These are phyloP conservation scores for Salmo trutta DNA, from an alignment of 2,797 vertebrate species.

Conservation along the genomic window DNA sequence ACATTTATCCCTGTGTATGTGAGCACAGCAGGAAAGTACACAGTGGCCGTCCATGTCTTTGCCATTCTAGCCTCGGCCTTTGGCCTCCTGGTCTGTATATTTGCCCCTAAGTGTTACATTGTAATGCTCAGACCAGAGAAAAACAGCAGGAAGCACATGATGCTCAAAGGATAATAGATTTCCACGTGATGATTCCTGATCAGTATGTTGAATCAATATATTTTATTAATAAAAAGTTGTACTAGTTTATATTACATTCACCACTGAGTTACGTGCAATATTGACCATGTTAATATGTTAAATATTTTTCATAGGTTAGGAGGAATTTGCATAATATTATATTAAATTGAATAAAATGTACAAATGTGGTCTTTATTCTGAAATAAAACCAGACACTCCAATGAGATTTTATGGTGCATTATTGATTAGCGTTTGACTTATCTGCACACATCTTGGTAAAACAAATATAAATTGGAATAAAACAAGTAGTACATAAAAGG, in stretches of 20 bases:
- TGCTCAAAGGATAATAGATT: constrained; percentile 23
- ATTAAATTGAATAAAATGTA: not conserved
- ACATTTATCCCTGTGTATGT: constrained; percentile 76
- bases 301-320: not conserved
- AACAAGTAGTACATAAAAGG: not conserved
- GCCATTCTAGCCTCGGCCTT: constrained; percentile 73
- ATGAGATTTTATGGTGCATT: not conserved
- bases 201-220: too few species aligned
- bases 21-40: constrained; percentile 75
- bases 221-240: not conserved
- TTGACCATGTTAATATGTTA: not conserved
- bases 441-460: not conserved
- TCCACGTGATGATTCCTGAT: too few species aligned
- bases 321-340: too few species aligned
- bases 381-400: not conserved
- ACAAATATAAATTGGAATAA: not conserved
- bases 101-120: constrained; percentile 74
- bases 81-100: constrained; percentile 74
- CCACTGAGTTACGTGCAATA: not conserved
- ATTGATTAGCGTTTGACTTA: not conserved
- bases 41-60: constrained; percentile 74
- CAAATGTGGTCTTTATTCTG: not conserved
- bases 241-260: not conserved
- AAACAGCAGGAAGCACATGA: constrained; percentile 65
- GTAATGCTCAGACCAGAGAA: constrained; percentile 70